Base-by-base conservation (phyloP, 2,797 vertebrate genomes). In the Schizopygopsis pylzovi region DNA sequence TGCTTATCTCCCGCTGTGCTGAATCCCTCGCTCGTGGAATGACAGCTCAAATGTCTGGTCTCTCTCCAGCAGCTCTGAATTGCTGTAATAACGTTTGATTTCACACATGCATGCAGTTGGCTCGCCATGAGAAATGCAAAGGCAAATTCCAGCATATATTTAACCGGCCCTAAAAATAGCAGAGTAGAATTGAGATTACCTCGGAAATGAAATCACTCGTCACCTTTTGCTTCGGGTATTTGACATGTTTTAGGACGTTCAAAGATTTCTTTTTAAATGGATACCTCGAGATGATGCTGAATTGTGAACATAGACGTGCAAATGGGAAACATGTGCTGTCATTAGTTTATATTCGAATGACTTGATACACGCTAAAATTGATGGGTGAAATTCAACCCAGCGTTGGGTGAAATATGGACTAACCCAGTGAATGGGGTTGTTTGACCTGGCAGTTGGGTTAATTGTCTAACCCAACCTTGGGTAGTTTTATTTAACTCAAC, bases 151-250 rank as follows among this genome's bases (percentile, higher is more conserved):
- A 87, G 86, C 75, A 86, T 87, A 90, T 85, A 86, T 89, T 87
- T 90, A 89, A 89, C 89, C 49, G 52, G 52, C 11, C n/a, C 88
- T 88, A 90, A 88, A 90, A 87, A 90, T 90, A 90, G 86, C 39
- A 59, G 56, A 45, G 82, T 79, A 84, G 81, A 87, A 88, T 80
- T 75, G 68, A 85, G 77, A 84, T 88, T 85, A 89, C 77, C 71
- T 90, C n/a, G 80, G 75, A 87, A 88, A 82, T 82, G 10, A 84
- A 81, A 68, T 73, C n/a, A 63, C 75, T 85, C 75, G 83, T 86
- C 85, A 88, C 49, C 54, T 67, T 75, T 67, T 67, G 72, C 49
- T 78, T 85, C 43, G 49, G 81, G 65, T 73, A 77, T 87, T 85
- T 63, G 82, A 80, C 75, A 85, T 6, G 39, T 86, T 86, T 90